Percentiles rank a stretch among this genome's conserved stretches.
These are phyloP conservation scores for Sciurus niger DNA, from an alignment of 2,113 vertebrate species.

Conservation along the genomic window DNA sequence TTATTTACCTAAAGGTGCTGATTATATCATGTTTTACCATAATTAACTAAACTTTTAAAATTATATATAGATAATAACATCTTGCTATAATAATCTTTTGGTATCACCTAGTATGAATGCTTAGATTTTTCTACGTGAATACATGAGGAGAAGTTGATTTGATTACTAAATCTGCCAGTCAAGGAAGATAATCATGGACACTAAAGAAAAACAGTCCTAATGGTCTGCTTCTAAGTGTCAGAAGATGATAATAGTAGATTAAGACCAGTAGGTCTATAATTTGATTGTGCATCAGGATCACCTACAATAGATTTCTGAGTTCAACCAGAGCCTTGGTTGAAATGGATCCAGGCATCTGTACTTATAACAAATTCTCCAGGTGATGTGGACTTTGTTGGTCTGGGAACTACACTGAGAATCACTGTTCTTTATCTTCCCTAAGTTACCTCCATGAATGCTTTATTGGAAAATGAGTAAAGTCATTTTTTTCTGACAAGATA, in stretches of 20 bases:
- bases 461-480: not conserved
- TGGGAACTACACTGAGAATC: not conserved
- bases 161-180: not conserved
- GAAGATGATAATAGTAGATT: not conserved
- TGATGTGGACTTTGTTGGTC: not conserved
- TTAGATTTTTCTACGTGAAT: constrained; percentile 33
- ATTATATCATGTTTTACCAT: not conserved
- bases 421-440: not conserved
- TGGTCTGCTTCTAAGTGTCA: not conserved
- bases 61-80: not conserved
- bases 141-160: not conserved
- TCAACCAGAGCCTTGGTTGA: not conserved
- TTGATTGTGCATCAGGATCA: not conserved
- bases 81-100: constrained; percentile 2
- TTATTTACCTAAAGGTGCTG: not conserved
- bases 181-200: not conserved
- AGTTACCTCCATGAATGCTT: not conserved
- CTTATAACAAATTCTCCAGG: not conserved
- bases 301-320: not conserved
- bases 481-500: constrained; percentile 14
- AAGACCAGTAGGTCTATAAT: not conserved
- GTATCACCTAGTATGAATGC: not conserved
- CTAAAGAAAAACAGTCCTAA: not conserved
- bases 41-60: not conserved
- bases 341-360: not conserved